Evolutionary conservation across 2,888 invertebrate genomes (phyloP), one percentile per base, ranked within the genome.

Genomic region (Scelioninae gen. 1): DNA sequence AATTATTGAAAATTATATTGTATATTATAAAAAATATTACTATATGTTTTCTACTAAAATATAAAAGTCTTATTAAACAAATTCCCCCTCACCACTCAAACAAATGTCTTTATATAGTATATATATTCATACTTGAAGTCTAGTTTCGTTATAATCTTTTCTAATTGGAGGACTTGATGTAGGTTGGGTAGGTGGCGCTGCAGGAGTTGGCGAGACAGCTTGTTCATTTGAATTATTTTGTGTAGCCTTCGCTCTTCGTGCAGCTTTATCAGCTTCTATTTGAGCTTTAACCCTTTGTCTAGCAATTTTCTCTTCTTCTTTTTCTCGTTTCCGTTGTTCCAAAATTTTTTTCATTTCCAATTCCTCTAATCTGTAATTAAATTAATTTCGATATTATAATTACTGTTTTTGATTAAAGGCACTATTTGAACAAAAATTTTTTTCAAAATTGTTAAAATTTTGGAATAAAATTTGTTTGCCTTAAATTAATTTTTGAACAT

Each of bases 251-350:
- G 94, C 95, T 93, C 95, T 96, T 85, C 98, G 94, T 0, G 97
- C 97, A 71, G 95, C 95, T 92, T 96, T 97, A 91, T 99, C 99
- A 29, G 96, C 95, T 91, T 98, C 98, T 83, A 99, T 99, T 93
- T 98, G 97, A 31, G 97, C 97, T 63, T 94, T 95, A 0, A 99
- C 97, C 77, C 96, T 94, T 69, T 98, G 96, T 87, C 96, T 94
- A 0, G 98, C 98, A 83, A 94, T 91, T 89, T 95, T 96, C 86
- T 98, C 98, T 85, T 98, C 98, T 81, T 96, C 94, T 89, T 98
- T 98, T 89, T 99, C 98, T 13, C 96, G 93, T 86, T 96, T 95
- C 65, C 97, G 94, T 89, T 96, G 96, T 86, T 98, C 98, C 0
- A 97, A 94, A n/a, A 97, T 92, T 89, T 96, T 96, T 91, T 95